Conservation (phyloP, 1,140 invertebrate species). For the Drosophila kurseongensis region DNA sequence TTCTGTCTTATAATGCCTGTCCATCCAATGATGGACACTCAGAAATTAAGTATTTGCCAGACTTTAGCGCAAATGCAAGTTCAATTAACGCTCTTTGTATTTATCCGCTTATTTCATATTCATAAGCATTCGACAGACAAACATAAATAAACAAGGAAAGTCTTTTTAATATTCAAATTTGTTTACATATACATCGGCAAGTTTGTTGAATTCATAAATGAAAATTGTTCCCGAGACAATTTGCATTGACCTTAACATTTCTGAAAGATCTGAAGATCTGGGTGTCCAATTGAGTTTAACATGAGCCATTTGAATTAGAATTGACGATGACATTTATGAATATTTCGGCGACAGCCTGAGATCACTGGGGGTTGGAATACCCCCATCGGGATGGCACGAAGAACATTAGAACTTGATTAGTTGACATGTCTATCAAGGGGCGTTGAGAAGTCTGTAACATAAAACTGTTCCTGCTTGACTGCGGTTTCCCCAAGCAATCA, state of each 20-base stretch:
- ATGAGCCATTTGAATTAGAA: slow-evolving; percentile 52
- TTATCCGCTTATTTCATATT: slow-evolving; percentile 33
- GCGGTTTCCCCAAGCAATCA: slow-evolving; percentile 37
- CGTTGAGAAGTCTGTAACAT: slow-evolving; percentile 26
- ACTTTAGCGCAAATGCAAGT: slow-evolving; percentile 17
- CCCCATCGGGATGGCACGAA: slow-evolving; percentile 8
- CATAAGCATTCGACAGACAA: slow-evolving; percentile 40
- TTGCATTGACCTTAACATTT: slow-evolving; percentile 73
- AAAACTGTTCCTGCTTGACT: slow-evolving; percentile 60
- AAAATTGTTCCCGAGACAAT: slow-evolving; percentile 59
- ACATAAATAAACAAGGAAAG: slow-evolving; percentile 21
- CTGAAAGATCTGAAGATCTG: slow-evolving; percentile 40
- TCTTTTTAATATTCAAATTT: slow-evolving; percentile 25
- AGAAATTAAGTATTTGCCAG: slow-evolving; percentile 48
- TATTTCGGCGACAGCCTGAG: slow-evolving; percentile 55
- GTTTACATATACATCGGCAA: not conserved
- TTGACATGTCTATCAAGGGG: slow-evolving; percentile 44
- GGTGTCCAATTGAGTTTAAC: slow-evolving; percentile 63
- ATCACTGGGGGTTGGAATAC: slow-evolving; percentile 42
- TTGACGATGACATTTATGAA: slow-evolving; percentile 79
- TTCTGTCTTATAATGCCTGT: slow-evolving; percentile 5
- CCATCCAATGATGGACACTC: slow-evolving; percentile 47
- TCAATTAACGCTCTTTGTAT: slow-evolving; percentile 28
- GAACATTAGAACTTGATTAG: slow-evolving; percentile 29
- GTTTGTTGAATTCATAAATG: slow-evolving; percentile 8